Base-by-base conservation (phyloP, 2,113 vertebrate genomes). In the Nannospalax galili region DNA sequence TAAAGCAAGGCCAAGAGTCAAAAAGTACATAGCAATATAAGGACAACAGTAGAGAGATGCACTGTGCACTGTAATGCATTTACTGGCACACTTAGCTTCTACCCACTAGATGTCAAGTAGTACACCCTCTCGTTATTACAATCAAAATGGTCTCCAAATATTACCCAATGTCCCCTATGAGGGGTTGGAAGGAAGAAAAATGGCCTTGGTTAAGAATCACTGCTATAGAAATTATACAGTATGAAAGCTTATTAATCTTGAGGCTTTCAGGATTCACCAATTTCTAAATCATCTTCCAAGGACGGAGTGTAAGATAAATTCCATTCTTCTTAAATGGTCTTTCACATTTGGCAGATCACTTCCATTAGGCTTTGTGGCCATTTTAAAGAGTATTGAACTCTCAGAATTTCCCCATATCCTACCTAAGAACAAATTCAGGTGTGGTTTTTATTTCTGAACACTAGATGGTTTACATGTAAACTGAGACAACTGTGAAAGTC, bases 1-100 rank as follows among this genome's bases (percentile, higher is more conserved):
- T 95, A 95, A 95, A 89, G 60, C 26, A 95, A 96, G 86, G 86
- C 35, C 91, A 95, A 79, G 28, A 74, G 82, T 97, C 82, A 93
- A 90, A 96, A 86, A 75, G 30, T 87, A 84, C 93, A 94, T 72
- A 84, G 35, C 64, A 80, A 69, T 65, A 52, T 70, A 74, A 62
- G 87, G 93, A 93, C 35, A 90, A 37, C 37, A 96, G 62, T 73
- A 67, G 19, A 35, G 26, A 17, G 2, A 16, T 90, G 17, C 85
- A 65, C 42, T 84, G 32, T 77, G 84, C 48, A 90, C 56, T 48
- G 45, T 40, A 84, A 52, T 28, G 32, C 32, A 79, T 77, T 89
- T 74, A 82, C 24, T 35, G 96, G 52, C 72, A 0, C 84, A 37
- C 42, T 20, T 96, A 75, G 11, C 70, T 24, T 94, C 45, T 92